Conservation (phyloP, 1,140 invertebrate species). For the Lethrus apterus region DNA sequence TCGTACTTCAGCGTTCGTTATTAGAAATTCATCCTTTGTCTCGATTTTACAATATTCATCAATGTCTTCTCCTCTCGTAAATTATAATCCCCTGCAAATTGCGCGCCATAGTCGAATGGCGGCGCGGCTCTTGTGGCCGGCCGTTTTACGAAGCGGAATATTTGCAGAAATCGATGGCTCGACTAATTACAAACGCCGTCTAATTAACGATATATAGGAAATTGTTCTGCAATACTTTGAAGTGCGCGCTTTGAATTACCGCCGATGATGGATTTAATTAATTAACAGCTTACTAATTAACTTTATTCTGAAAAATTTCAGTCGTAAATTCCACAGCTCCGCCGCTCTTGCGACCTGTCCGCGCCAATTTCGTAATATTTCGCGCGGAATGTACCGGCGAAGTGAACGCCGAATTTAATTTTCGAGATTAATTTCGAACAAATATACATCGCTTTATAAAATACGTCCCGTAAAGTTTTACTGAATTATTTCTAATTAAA, state of each 20-base stretch:
- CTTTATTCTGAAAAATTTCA: slow-evolving; percentile 13
- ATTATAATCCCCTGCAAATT: slow-evolving; percentile 23
- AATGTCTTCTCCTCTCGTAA: slow-evolving; percentile 26
- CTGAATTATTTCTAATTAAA: no score
- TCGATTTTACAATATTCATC: slow-evolving; percentile 27
- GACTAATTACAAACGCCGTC: slow-evolving; percentile 39
- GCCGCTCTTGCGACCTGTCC: no score
- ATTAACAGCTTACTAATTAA: slow-evolving; percentile 38
- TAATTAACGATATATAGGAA: slow-evolving; percentile 42
- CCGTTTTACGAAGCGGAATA: slow-evolving; percentile 33
- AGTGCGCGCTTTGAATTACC: slow-evolving; percentile 35
- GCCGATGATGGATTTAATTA: slow-evolving; percentile 39
- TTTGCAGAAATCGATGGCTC: slow-evolving; percentile 37
- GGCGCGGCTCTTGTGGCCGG: slow-evolving; percentile 21
- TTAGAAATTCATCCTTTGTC: slow-evolving; percentile 30
- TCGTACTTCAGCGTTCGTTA: slow-evolving; percentile 27
- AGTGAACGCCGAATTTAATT: no score
- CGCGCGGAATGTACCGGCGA: no score
- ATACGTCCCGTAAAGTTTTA: no score
- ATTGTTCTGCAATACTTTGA: slow-evolving; percentile 42
- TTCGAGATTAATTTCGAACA: no score
- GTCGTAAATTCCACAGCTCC: slow-evolving; percentile 12
- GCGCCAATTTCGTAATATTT: no score
- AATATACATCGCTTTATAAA: no score
- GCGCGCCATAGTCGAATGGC: slow-evolving; percentile 18